Conservation (phyloP, 2,888 invertebrate genomes). For the Myathropa florea region DNA sequence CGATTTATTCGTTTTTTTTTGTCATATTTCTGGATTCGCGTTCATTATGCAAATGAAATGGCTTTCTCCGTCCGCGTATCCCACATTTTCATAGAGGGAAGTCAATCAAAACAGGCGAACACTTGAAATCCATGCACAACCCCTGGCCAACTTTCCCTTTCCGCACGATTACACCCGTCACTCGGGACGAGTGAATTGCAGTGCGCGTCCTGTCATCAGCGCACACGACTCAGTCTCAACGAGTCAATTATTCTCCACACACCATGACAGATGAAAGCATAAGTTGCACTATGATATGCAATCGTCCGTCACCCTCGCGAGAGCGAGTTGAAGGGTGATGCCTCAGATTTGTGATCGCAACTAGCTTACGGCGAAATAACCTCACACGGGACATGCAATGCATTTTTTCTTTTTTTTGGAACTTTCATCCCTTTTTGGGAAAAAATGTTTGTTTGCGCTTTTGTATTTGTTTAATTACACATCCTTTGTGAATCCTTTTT, state of each 20-base stretch:
- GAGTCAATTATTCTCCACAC: constrained; percentile 35
- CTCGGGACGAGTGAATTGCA: background rate
- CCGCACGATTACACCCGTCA: constrained; percentile 49
- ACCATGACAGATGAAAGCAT: constrained; percentile 28
- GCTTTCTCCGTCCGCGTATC: constrained; percentile 9
- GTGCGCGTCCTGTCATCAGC: constrained; percentile 34
- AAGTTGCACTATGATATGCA: constrained; percentile 20
- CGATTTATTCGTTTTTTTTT: too few species aligned
- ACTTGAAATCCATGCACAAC: constrained; percentile 13
- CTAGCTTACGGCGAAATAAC: constrained; percentile 28
- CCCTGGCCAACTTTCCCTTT: constrained; percentile 32
- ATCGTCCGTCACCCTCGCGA: background rate
- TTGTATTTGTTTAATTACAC: constrained; percentile 47
- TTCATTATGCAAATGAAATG: constrained; percentile 49
- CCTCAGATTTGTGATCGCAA: background rate
- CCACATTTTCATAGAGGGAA: constrained; percentile 6
- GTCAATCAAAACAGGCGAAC: constrained; percentile 37
- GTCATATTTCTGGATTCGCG: constrained; percentile 11
- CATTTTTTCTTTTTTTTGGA: background rate
- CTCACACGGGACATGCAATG: constrained; percentile 11
- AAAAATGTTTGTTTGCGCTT: constrained; percentile 42
- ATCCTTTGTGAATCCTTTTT: background rate
- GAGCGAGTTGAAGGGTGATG: constrained; percentile 15
- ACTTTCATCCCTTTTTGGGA: constrained; percentile 28
- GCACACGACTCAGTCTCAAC: background rate